Evolutionary conservation across 2,888 invertebrate genomes (phyloP), one percentile per base, ranked within the genome.

Genomic region (Mimachlamys varia): DNA sequence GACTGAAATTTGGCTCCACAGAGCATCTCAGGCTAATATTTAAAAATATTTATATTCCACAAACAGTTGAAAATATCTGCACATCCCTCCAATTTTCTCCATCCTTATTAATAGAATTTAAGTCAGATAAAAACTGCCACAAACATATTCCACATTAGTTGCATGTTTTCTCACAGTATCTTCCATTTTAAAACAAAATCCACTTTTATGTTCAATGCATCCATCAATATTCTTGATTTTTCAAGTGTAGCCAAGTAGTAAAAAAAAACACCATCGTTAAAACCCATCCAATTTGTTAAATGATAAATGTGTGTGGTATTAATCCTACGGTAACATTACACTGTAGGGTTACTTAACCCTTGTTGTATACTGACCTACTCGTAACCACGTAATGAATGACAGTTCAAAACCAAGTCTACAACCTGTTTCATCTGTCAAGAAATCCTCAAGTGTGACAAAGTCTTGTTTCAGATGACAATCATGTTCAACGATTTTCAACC

Each of bases 1-100:
- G 90, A 88, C 44, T 50, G 38, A 88, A 90, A 53, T 90, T 87
- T 88, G 33, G 38, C 88, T 53, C 55, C 37, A 88, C 49, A 90
- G 88, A 53, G 37, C 88, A 88, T 88, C 50, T 87, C 53, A 87
- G 53, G 17, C 49, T 87, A 49, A 89, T 76, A 87, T 88, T 33
- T 33, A 15, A 27, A 22, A 76, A 76, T 15, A 4, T 33, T 22
- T 33, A 76, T 76, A 76, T 33, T 76, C 76, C 76, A 33, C 27
- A 27, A 76, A 22, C 33, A 12, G 7, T 27, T 12, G 15, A 76
- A 76, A 33, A 27, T 76, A 22, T 76, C 27, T 33, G 76, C 27
- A 76, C 17, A 76, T 76, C 27, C 33, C 7, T 33, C 12, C 76
- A 33, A 10, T 76, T 76, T 76, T 76, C 22, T 76, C 33, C 76